phyloP scores from a whole-genome alignment of 1,140 invertebrate genomes.

The Drosophila busckii region DNA sequence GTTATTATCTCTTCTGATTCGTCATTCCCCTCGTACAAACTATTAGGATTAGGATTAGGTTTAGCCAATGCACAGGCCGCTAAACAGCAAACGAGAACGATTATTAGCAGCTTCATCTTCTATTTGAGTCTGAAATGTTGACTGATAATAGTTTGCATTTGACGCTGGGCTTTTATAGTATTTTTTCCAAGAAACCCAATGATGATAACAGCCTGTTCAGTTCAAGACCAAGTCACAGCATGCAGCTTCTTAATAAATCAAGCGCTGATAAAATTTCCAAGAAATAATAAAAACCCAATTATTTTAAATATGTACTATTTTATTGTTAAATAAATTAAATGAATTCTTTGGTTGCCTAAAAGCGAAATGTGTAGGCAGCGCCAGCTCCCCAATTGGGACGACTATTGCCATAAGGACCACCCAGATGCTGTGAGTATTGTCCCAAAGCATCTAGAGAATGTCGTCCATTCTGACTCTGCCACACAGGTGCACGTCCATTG shows the following conservation, averaged over 20 bases:
- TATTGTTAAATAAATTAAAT: background rate
- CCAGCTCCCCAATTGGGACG: conserved; percentile 58
- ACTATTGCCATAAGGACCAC: conserved; percentile 70
- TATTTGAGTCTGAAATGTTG: no score
- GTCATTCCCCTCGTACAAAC: no score
- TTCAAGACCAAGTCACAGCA: no score
- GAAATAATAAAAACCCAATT: background rate
- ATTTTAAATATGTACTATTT: conserved; percentile 1
- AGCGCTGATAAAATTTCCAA: background rate
- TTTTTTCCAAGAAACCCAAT: no score
- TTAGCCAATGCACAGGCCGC: no score
- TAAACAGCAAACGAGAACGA: no score
- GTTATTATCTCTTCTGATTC: no score
- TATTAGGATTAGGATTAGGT: no score
- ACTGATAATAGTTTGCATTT: no score
- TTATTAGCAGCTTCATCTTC: no score
- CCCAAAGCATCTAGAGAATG: conserved; percentile 59
- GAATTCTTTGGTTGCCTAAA: conserved; percentile 6
- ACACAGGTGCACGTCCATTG: conserved; percentile 51
- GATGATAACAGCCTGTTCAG: no score
- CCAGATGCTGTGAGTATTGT: conserved; percentile 61
- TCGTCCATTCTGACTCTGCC: conserved; percentile 65
- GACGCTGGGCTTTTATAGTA: no score
- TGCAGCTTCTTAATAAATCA: conserved; percentile 19
- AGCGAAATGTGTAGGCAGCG: conserved; percentile 52